phyloP scores from a whole-genome alignment of 2,888 invertebrate species.

The Ormyrus pomaceus region DNA sequence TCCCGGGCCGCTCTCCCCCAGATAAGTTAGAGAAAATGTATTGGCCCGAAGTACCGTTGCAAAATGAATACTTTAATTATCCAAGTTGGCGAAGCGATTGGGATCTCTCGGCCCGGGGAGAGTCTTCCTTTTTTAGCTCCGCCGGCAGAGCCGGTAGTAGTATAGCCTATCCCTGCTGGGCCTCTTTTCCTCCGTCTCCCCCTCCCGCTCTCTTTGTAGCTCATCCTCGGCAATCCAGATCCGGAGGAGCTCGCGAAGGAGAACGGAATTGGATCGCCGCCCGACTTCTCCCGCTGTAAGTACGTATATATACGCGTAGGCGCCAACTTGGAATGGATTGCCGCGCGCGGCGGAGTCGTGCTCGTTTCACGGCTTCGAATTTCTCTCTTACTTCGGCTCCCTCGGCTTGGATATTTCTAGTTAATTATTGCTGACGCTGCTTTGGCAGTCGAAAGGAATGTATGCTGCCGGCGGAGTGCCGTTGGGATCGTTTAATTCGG shows the following conservation, averaged over 20 bases:
- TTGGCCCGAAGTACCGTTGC: slow-evolving; percentile 31
- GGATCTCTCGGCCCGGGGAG: slow-evolving; percentile 11
- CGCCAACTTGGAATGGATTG: too few relatives aligned
- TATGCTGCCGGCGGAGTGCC: too few relatives aligned
- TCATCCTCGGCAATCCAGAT: slow-evolving; percentile 31
- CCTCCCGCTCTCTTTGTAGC: neutral
- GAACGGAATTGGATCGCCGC: slow-evolving; percentile 44
- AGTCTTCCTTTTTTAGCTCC: slow-evolving; percentile 10
- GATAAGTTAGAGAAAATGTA: slow-evolving; percentile 21
- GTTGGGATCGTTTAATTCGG: too few relatives aligned
- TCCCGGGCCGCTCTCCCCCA: neutral
- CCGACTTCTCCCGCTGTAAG: neutral
- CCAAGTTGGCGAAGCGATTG: slow-evolving; percentile 39
- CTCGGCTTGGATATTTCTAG: too few relatives aligned
- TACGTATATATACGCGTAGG: neutral
- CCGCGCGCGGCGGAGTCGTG: too few relatives aligned
- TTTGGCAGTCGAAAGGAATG: too few relatives aligned
- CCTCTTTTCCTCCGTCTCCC: neutral
- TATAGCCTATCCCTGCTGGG: slow-evolving; percentile 9
- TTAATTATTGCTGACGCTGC: too few relatives aligned
- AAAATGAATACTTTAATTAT: slow-evolving; percentile 50
- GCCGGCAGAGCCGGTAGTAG: neutral
- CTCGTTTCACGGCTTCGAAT: too few relatives aligned
- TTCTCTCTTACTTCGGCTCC: too few relatives aligned
- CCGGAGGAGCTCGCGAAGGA: slow-evolving; percentile 11